Evolutionary conservation across 2,113 vertebrate genomes (phyloP).

Genomic region (Clinocottus analis): DNA sequence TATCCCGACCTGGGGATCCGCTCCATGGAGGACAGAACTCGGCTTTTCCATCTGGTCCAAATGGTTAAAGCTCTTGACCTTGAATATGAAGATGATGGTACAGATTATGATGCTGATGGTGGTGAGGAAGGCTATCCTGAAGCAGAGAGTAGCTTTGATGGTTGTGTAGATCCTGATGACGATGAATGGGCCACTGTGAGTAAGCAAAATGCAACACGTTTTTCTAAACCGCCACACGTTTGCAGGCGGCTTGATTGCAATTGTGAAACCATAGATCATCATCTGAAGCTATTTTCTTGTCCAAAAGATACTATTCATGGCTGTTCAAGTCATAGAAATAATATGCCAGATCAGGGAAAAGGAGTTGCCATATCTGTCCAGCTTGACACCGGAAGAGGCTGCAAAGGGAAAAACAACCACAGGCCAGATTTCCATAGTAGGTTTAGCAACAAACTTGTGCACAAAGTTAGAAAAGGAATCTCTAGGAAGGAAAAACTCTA

Average conservation of each 20-base stretch:
- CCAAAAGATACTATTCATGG: constrained; percentile 5
- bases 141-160: constrained; percentile 18
- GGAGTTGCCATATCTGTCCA: constrained; percentile 19
- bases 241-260: constrained; percentile 86
- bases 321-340: constrained; percentile 1
- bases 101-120: not conserved
- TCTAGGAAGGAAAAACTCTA: constrained; percentile 7
- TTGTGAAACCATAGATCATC: constrained; percentile 18
- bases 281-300: constrained; percentile 8
- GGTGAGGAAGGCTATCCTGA: constrained; percentile 38
- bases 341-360: not conserved
- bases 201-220: not conserved
- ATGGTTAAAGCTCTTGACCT: constrained; percentile 85
- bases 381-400: not conserved
- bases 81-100: constrained; percentile 10
- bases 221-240: constrained; percentile 69
- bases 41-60: constrained; percentile 89
- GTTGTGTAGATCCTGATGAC: constrained; percentile 60
- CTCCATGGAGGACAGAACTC: constrained; percentile 86
- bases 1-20: constrained; percentile 86
- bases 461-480: constrained; percentile 24
- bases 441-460: constrained; percentile 21
- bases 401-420: constrained; percentile 2
- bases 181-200: not conserved
- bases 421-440: not conserved